These are phyloP conservation scores for Phalera bucephala DNA, from an alignment of 2,888 invertebrate species.

Conservation along the genomic window DNA sequence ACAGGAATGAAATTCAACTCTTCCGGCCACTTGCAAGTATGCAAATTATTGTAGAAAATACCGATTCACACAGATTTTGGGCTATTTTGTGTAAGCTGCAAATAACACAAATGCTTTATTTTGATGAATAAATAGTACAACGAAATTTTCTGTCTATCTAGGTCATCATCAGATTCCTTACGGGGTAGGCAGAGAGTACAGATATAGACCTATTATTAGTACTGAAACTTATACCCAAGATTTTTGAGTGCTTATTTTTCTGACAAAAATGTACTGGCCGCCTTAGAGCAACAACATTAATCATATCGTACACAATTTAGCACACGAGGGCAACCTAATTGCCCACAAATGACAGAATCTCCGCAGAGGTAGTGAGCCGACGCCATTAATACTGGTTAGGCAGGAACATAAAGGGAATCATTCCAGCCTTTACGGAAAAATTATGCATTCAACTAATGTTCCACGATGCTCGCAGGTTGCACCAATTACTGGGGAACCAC, in stretches of 20 bases:
- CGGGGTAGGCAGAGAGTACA: no score
- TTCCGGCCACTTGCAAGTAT: constrained; percentile 2
- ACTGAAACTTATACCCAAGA: no score
- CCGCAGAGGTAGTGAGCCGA: constrained; percentile 39
- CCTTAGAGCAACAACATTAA: constrained; percentile 51
- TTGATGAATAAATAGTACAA: no score
- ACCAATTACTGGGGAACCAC: constrained; percentile 38
- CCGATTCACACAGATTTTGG: background rate
- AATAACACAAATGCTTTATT: no score
- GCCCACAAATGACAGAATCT: constrained; percentile 65
- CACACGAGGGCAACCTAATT: constrained; percentile 59
- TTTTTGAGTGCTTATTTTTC: background rate
- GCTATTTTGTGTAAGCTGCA: no score
- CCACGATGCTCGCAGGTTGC: constrained; percentile 27
- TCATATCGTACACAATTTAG: constrained; percentile 58
- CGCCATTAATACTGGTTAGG: constrained; percentile 69
- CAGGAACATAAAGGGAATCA: constrained; percentile 65
- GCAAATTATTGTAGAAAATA: constrained; percentile 7
- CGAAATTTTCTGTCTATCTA: no score
- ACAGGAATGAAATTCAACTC: constrained; percentile 10
- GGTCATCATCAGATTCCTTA: no score
- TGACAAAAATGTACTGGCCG: constrained; percentile 15
- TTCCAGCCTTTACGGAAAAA: constrained; percentile 59
- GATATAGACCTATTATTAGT: no score
- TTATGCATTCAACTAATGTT: constrained; percentile 55